Conservation (phyloP, 2,113 vertebrate species). For the Nipponia nippon region DNA sequence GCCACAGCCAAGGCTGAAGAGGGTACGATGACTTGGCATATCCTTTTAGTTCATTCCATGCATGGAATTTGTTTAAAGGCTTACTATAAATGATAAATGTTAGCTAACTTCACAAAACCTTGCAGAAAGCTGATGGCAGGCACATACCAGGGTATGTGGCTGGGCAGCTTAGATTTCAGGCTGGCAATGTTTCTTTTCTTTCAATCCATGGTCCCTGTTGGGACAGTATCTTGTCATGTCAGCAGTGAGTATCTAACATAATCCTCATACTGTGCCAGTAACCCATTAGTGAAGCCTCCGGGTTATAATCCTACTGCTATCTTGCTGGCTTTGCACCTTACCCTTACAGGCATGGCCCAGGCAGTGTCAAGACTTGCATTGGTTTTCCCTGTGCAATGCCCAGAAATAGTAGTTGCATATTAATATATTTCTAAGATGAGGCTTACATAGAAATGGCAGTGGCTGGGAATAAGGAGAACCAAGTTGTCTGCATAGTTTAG, state of each 20-base stretch:
- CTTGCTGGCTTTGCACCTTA: conserved; percentile 14
- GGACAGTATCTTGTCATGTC: background rate
- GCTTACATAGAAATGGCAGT: background rate
- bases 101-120: background rate
- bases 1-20: background rate
- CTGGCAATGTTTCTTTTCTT: background rate
- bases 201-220: background rate
- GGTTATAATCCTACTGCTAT: background rate
- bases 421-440: background rate
- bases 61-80: background rate
- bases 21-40: background rate
- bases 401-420: background rate
- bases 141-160: background rate
- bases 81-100: background rate
- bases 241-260: background rate
- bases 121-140: background rate
- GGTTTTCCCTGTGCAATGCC: background rate
- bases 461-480: background rate
- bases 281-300: background rate
- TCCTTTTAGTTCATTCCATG: background rate
- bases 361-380: background rate
- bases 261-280: background rate
- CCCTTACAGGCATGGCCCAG: rapidly evolving
- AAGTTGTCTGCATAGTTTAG: background rate
- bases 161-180: background rate